These are phyloP conservation scores for Chloroclystis v-ata DNA, from an alignment of 2,888 invertebrate species.

Conservation along the genomic window DNA sequence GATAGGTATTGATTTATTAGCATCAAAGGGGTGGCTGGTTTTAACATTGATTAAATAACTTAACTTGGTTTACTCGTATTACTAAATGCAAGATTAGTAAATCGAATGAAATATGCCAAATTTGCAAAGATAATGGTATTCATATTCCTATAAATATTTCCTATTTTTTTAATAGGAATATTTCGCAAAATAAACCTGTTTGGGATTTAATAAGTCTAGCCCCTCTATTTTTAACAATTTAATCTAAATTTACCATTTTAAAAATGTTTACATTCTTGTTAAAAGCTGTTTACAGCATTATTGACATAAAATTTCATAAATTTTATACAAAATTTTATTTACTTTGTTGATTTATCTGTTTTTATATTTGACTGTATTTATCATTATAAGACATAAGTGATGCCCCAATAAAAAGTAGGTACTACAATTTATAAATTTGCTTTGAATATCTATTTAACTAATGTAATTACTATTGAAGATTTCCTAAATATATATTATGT, in stretches of 20 bases:
- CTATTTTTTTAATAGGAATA: too few species aligned
- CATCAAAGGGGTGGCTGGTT: not conserved
- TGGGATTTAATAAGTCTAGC: too few species aligned
- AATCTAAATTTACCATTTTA: not conserved
- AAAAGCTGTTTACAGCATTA: slow-evolving; percentile 9
- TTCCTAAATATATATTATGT: slow-evolving; percentile 2
- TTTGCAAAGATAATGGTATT: too few species aligned
- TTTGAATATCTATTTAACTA: too few species aligned
- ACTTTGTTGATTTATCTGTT: slow-evolving; percentile 6
- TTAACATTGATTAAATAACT: too few species aligned
- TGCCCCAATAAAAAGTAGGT: slow-evolving; percentile 13
- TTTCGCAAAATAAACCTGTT: too few species aligned
- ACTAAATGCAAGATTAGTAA: too few species aligned
- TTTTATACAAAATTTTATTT: slow-evolving; percentile 5
- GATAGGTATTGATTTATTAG: not conserved
- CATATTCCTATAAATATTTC: too few species aligned
- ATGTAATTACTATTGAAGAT: too few species aligned
- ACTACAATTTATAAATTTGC: slow-evolving; percentile 9
- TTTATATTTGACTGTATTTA: not conserved
- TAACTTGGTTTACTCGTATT: too few species aligned
- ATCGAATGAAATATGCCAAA: too few species aligned
- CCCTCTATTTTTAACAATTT: not conserved
- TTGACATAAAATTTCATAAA: not conserved
- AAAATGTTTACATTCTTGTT: slow-evolving; percentile 1
- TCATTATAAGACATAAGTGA: slow-evolving; percentile 8